These are phyloP conservation scores for Drosophila parabipectinata DNA, from an alignment of 1,140 invertebrate species.

Conservation along the genomic window DNA sequence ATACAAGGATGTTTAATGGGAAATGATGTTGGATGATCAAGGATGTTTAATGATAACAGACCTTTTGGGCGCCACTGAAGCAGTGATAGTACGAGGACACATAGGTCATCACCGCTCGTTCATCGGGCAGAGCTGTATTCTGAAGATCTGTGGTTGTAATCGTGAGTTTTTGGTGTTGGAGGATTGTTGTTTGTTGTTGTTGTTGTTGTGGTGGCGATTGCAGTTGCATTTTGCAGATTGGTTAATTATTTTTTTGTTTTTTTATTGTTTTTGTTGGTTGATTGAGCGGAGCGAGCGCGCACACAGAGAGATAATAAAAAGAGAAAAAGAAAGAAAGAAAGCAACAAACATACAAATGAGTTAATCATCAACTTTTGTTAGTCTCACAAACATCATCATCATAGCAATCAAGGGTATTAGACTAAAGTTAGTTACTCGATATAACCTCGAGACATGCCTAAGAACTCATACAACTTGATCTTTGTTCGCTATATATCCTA, in stretches of 20 bases:
- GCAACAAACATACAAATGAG: conserved; percentile 77
- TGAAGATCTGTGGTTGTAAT: conserved; percentile 92
- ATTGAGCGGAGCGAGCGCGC: conserved; percentile 47
- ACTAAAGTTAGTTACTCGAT: conserved; percentile 9
- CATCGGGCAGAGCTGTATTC: conserved; percentile 99
- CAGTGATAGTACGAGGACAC: conserved; percentile 99
- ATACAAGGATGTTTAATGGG: neutral
- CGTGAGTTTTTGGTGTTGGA: conserved; percentile 37
- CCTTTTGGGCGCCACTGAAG: conserved; percentile 99
- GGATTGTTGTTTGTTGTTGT: conserved; percentile 49
- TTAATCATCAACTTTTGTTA: conserved; percentile 60
- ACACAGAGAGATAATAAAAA: conserved; percentile 46
- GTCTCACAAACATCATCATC: conserved; percentile 31
- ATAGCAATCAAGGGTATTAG: conserved; percentile 23
- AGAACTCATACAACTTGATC: neutral
- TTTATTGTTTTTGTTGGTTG: conserved; percentile 56
- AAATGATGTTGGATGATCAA: too few relatives aligned
- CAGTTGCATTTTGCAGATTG: conserved; percentile 43
- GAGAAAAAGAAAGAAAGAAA: conserved; percentile 66
- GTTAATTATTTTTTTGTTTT: conserved; percentile 51
- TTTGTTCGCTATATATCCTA: neutral
- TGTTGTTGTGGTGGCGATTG: conserved; percentile 48
- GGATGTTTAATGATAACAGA: conserved; percentile 84
- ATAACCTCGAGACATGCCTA: conserved; percentile 50
- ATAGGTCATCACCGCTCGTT: conserved; percentile 99